phyloP scores from a whole-genome alignment of 1,140 invertebrate species.

The Drosophila kohkoa region DNA sequence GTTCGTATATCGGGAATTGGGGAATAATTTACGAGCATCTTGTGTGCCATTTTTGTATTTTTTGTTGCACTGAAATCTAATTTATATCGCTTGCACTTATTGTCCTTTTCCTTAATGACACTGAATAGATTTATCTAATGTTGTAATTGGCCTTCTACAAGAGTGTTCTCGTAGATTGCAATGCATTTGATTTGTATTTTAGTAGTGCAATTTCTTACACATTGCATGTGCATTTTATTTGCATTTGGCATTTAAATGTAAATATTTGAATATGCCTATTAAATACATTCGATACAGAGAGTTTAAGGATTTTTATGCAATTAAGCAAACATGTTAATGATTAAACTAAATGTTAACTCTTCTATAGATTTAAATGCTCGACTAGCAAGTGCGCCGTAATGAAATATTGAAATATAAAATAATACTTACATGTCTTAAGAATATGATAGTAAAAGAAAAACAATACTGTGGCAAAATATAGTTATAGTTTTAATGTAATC shows the following conservation, averaged over 20 bases:
- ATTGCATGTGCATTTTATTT: constrained; percentile 45
- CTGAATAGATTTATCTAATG: constrained; percentile 50
- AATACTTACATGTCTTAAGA: not conserved
- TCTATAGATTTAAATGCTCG: not conserved
- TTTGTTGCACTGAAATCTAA: constrained; percentile 43
- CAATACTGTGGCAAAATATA: too few relatives aligned
- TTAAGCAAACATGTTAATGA: constrained; percentile 48
- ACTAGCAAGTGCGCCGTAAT: not conserved
- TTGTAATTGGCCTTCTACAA: constrained; percentile 39
- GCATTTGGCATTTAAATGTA: constrained; percentile 47
- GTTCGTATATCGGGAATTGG: constrained; percentile 84
- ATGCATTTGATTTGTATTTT: constrained; percentile 55
- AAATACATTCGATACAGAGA: constrained; percentile 1
- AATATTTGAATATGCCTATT: constrained; percentile 32
- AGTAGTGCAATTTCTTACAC: constrained; percentile 39
- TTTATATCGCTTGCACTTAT: constrained; percentile 53
- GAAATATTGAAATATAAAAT: not conserved
- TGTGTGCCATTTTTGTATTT: constrained; percentile 67
- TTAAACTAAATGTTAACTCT: constrained; percentile 25
- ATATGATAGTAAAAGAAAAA: too few relatives aligned
- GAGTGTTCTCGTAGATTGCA: constrained; percentile 50
- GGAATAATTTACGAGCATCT: constrained; percentile 70
- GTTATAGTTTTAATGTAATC: not conserved
- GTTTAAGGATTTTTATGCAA: constrained; percentile 37
- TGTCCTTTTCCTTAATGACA: constrained; percentile 37